Percentiles rank a stretch among this genome's conserved stretches.
Evolutionary conservation across 1,140 invertebrate genomes (phyloP).

Genomic region (Drosophila santomea): DNA sequence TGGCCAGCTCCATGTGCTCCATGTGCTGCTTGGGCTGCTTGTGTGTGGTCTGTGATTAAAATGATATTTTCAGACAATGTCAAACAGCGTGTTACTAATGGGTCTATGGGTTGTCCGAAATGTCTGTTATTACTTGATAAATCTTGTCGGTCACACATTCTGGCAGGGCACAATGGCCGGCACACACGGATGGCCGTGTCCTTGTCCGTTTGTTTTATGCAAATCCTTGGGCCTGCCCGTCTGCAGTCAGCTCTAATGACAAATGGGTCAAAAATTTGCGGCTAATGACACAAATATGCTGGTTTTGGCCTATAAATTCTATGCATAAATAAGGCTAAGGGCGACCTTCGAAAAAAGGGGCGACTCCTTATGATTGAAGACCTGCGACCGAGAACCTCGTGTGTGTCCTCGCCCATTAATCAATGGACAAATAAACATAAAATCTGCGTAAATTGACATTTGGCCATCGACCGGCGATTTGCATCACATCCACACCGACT

Average conservation of each 20-base stretch:
- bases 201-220: conserved; percentile 73
- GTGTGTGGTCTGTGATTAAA: conserved; percentile 72
- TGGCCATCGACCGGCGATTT: conserved; percentile 27
- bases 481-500: not conserved
- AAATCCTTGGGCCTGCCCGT: conserved; percentile 56
- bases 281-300: conserved; percentile 82
- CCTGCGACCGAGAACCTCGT: conserved; percentile 48
- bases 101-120: conserved; percentile 82
- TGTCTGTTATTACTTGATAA: conserved; percentile 83
- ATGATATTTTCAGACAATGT: conserved; percentile 82
- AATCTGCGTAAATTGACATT: conserved; percentile 71
- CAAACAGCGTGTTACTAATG: conserved; percentile 81
- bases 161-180: conserved; percentile 51
- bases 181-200: conserved; percentile 12
- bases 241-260: conserved; percentile 73
- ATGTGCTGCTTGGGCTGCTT: conserved; percentile 18
- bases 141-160: conserved; percentile 81
- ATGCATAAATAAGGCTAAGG: conserved; percentile 71
- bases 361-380: conserved; percentile 72
- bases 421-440: conserved; percentile 74
- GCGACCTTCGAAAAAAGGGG: conserved; percentile 6
- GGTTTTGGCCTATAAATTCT: conserved; percentile 73
- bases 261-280: conserved; percentile 82
- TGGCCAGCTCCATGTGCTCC: conserved; percentile 12
- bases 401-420: conserved; percentile 60